Conservation (phyloP, 2,113 vertebrate genomes). For the Sminthopsis crassicaudata region DNA sequence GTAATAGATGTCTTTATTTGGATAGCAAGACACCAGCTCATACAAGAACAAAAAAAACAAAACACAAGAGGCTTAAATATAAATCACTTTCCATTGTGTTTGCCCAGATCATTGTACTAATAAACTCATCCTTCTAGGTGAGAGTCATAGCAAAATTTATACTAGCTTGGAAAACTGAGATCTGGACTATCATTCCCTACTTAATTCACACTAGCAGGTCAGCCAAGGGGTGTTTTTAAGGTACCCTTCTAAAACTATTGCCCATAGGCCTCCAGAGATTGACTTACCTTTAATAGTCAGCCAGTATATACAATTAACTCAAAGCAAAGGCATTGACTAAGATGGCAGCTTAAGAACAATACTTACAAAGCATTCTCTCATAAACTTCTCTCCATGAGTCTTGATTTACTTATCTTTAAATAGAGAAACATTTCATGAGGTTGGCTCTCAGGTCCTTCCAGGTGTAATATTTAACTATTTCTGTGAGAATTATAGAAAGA, state of each 20-base stretch:
- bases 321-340: not conserved
- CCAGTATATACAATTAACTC: not conserved
- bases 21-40: slow-evolving; percentile 6
- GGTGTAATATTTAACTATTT: not conserved
- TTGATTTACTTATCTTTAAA: not conserved
- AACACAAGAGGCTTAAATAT: slow-evolving; percentile 52
- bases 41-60: slow-evolving; percentile 37
- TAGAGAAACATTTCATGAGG: not conserved
- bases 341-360: not conserved
- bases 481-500: not conserved
- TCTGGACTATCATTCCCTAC: not conserved
- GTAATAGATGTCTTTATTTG: slow-evolving; percentile 42
- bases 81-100: slow-evolving; percentile 36
- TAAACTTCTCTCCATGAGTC: not conserved
- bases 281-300: not conserved
- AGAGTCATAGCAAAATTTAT: slow-evolving; percentile 2
- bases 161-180: not conserved
- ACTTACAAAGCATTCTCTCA: not conserved
- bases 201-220: not conserved
- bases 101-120: slow-evolving; percentile 16
- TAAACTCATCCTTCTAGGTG: slow-evolving; percentile 16
- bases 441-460: not conserved
- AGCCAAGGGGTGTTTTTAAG: not conserved
- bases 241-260: not conserved
- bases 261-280: not conserved